Evolutionary conservation across 1,140 invertebrate genomes (phyloP).

Genomic region (Drosophila aff.): DNA sequence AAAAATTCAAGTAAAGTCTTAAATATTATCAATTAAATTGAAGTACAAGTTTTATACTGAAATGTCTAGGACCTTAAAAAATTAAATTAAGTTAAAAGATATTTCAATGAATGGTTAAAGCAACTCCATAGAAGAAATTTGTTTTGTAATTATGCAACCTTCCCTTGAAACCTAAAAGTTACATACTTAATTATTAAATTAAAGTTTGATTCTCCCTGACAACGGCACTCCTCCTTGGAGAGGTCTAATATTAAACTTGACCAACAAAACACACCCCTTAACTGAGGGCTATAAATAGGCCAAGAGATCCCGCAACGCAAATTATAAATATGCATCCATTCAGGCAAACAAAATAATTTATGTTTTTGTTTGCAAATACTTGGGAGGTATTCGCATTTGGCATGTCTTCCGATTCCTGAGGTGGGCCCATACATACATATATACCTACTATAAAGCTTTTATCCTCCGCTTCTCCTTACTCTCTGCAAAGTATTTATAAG

Average conservation of each 20-base stretch:
- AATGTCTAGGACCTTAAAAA: no score
- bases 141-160: background rate
- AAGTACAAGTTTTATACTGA: no score
- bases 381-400: conserved; percentile 64
- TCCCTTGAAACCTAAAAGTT: background rate
- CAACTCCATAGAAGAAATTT: no score
- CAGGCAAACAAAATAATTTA: conserved; percentile 70
- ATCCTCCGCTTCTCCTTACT: conserved; percentile 16
- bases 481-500: conserved; percentile 68
- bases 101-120: no score
- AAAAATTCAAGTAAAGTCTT: background rate
- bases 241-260: conserved; percentile 54
- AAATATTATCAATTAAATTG: no score
- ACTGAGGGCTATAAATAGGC: conserved; percentile 28
- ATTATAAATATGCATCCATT: conserved; percentile 61
- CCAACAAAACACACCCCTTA: conserved; percentile 41
- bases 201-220: background rate
- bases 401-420: conserved; percentile 55
- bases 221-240: background rate
- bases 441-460: conserved; percentile 23
- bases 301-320: conserved; percentile 22
- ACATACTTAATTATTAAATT: no score
- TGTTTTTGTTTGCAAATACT: conserved; percentile 82
- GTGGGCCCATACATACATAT: conserved; percentile 21
- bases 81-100: no score